Evolutionary conservation across 2,113 vertebrate genomes (phyloP).

Genomic region (Phaetusa simplex): DNA sequence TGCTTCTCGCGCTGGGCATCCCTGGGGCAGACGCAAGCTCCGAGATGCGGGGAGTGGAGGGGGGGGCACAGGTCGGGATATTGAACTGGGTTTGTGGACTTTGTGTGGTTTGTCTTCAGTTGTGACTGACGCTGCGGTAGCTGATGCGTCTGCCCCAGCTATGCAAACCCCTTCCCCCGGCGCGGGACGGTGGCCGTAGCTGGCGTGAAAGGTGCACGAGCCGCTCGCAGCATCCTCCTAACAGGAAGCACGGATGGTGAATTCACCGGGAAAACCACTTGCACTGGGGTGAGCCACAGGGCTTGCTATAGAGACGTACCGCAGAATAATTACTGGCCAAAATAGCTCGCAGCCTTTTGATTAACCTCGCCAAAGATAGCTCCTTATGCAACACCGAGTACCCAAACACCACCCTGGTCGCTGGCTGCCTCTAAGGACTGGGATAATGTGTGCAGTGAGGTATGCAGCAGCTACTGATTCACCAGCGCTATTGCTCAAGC

Average conservation of each 20-base stretch:
- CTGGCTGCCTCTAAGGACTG: neutral
- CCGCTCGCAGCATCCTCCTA: neutral
- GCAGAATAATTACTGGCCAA: neutral
- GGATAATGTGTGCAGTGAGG: neutral
- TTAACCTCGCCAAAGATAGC: neutral
- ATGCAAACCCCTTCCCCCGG: neutral
- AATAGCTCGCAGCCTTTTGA: neutral
- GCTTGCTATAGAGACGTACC: neutral
- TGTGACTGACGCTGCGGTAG: neutral
- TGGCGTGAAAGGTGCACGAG: neutral
- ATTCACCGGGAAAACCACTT: neutral
- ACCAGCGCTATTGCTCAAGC: neutral
- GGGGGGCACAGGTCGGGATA: neutral
- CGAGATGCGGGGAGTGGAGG: fast-evolving
- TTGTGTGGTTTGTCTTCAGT: neutral
- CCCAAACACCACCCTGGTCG: neutral
- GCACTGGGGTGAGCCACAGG: neutral
- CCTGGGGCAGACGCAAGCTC: fast-evolving
- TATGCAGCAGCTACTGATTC: neutral
- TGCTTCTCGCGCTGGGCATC: neutral
- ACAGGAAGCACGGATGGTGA: neutral
- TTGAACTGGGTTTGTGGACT: neutral
- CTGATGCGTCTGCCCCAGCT: neutral
- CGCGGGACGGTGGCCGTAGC: neutral
- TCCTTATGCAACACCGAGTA: neutral